A percentile compares a stretch with the other conserved stretches of the same genome.
Conservation (phyloP, 2,888 invertebrate genomes). For the Drosophila austrosaltans region DNA sequence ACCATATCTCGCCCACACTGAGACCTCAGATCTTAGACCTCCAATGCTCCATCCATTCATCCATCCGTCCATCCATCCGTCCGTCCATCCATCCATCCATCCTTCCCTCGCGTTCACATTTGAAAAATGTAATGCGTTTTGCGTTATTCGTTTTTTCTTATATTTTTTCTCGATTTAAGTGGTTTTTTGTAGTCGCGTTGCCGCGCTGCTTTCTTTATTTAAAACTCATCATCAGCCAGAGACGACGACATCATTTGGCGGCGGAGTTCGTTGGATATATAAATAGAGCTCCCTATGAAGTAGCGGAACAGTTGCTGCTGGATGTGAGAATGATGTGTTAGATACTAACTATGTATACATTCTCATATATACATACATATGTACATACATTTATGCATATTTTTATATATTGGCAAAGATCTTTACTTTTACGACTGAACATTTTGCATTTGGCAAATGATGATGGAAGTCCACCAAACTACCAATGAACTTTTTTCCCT, state of each 20-base stretch:
- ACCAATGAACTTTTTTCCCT: neutral
- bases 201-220: constrained; percentile 62
- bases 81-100: constrained; percentile 1
- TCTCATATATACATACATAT: too few species aligned
- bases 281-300: constrained; percentile 47
- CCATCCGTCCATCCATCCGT: neutral
- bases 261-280: constrained; percentile 53
- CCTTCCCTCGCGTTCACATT: constrained; percentile 46
- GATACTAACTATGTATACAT: constrained; percentile 7
- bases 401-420: constrained; percentile 32
- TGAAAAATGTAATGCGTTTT: constrained; percentile 67
- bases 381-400: too few species aligned
- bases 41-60: neutral
- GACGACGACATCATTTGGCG: constrained; percentile 75
- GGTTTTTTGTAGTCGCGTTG: constrained; percentile 46
- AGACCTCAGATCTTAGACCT: constrained; percentile 9
- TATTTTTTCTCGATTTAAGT: constrained; percentile 53
- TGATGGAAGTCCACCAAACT: neutral
- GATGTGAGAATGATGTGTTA: constrained; percentile 56
- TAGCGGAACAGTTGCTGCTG: constrained; percentile 40
- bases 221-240: constrained; percentile 65
- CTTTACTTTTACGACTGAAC: constrained; percentile 3
- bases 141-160: constrained; percentile 42
- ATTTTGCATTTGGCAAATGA: constrained; percentile 9
- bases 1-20: constrained; percentile 51